phyloP scores from a whole-genome alignment of 2,888 invertebrate genomes.

The Macropis europaea region DNA sequence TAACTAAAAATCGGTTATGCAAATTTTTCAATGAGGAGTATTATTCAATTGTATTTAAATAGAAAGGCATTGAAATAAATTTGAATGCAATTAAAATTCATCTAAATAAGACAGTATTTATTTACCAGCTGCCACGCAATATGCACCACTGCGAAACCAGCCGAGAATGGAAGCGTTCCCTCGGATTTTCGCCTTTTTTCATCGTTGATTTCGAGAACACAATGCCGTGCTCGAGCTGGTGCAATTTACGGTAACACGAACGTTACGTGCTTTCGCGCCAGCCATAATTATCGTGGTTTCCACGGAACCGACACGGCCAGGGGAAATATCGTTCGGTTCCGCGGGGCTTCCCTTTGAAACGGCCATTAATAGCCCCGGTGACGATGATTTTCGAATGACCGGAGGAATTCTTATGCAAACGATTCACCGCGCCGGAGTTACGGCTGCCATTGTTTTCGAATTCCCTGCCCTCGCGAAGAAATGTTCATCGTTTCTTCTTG shows the following conservation, averaged over 20 bases:
- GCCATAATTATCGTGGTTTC: constrained; percentile 56
- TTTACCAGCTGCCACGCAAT: too few species aligned
- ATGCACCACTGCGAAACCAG: too few species aligned
- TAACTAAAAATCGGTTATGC: too few species aligned
- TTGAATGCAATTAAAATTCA: too few species aligned
- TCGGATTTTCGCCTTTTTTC: constrained; percentile 28
- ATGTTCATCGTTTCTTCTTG: too few species aligned
- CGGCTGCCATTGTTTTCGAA: not conserved
- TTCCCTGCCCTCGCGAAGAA: too few species aligned
- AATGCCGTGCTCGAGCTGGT: constrained; percentile 35
- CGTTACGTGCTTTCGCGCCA: constrained; percentile 59
- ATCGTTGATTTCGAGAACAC: constrained; percentile 46
- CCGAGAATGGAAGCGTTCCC: not conserved
- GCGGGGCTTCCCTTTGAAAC: constrained; percentile 5
- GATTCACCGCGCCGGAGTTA: too few species aligned
- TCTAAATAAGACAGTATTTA: too few species aligned
- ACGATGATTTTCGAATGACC: not conserved
- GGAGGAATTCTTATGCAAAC: not conserved
- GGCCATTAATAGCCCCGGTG: constrained; percentile 13
- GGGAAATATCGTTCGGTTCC: constrained; percentile 40
- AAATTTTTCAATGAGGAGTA: too few species aligned
- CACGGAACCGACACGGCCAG: constrained; percentile 42
- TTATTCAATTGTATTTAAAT: too few species aligned
- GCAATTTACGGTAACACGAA: constrained; percentile 55
- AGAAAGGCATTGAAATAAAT: too few species aligned